phyloP scores from a whole-genome alignment of 2,113 vertebrate genomes.

The Zeus faber region DNA sequence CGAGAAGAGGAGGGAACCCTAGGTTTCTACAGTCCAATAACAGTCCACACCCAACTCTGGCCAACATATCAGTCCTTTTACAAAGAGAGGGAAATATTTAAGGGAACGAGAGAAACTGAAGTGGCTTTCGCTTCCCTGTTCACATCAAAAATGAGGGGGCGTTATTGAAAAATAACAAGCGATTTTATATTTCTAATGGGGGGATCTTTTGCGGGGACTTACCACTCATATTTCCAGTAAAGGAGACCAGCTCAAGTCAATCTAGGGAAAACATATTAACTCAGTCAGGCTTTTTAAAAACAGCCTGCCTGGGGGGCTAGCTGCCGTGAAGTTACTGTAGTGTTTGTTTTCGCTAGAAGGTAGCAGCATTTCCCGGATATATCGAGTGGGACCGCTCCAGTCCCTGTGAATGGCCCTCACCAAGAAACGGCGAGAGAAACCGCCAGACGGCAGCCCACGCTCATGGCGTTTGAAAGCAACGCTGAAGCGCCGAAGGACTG shows the following conservation, averaged over 20 bases:
- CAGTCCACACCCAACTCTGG: background rate
- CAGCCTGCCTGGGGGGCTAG: slow-evolving; percentile 3
- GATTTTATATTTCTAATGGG: background rate
- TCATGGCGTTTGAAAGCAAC: slow-evolving; percentile 41
- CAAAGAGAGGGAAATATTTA: background rate
- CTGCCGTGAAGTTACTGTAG: slow-evolving; percentile 30
- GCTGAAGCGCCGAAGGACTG: slow-evolving; percentile 36
- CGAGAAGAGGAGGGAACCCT: too few species aligned
- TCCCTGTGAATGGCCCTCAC: slow-evolving; percentile 29
- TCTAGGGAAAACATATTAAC: background rate
- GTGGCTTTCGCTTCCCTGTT: background rate
- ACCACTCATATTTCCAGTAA: background rate
- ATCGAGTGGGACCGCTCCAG: slow-evolving; percentile 29
- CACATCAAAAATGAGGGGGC: background rate
- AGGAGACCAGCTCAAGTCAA: background rate
- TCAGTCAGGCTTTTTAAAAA: background rate
- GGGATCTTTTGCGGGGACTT: background rate
- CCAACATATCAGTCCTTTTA: slow-evolving; percentile 22
- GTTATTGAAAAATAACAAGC: background rate
- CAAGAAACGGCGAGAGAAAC: slow-evolving; percentile 32
- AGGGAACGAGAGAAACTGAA: background rate
- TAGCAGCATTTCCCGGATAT: slow-evolving; percentile 31
- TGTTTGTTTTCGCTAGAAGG: slow-evolving; percentile 53
- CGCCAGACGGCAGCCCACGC: slow-evolving; percentile 48
- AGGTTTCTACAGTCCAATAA: too few species aligned